Base-by-base conservation (phyloP, 2,888 invertebrate species). In the Lasioglossum lativentre region DNA sequence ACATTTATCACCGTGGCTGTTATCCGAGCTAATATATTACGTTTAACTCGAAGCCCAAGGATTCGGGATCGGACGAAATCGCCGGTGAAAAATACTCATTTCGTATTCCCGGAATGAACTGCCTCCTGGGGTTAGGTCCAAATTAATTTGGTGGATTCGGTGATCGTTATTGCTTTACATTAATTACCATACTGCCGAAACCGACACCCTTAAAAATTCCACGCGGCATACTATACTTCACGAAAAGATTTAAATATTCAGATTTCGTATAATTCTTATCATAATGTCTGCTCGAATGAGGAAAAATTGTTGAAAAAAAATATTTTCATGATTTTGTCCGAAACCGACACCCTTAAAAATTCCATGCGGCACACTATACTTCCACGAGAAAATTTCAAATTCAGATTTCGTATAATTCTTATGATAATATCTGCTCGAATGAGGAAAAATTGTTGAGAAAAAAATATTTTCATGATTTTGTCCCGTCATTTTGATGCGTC, bases 21-120 rank as follows among this genome's bases (percentile, higher is more conserved):
- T 71, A 71, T 76, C 78, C 82, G 76, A 59, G 66, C 42, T 79
- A 78, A 89, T 85, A 63, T 76, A 85, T 78, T 68, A 66, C 78
- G 72, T 78, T 56, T 66, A 68, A 75, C 74, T 66, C 30, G 40
- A n/a, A 23, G 78, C 82, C 82, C 82, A 82, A 80, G 86, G 73
- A 82, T 83, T 80, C 75, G 68, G 71, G 75, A 38, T 74, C 80
- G 80, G 42, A 63, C 23, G 68, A 34, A 63, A 76, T 38, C n/a
- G 56, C 5, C 40, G 40, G 3, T 56, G 71, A 75, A 63, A 72
- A 76, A 83, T 77, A 77, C 59, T 63, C 23, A 71, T 83, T 63
- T 63, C 42, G 52, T 78, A 74, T 83, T 82, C 76, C 71, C 56
- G 56, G 79, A 86, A 88, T 70, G 66, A 45, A 12, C 23, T 0